A percentile compares a stretch with the other conserved stretches of the same genome.
Evolutionary conservation across 2,888 invertebrate species (phyloP).

Genomic region (Xanthorhoe spadicearia): DNA sequence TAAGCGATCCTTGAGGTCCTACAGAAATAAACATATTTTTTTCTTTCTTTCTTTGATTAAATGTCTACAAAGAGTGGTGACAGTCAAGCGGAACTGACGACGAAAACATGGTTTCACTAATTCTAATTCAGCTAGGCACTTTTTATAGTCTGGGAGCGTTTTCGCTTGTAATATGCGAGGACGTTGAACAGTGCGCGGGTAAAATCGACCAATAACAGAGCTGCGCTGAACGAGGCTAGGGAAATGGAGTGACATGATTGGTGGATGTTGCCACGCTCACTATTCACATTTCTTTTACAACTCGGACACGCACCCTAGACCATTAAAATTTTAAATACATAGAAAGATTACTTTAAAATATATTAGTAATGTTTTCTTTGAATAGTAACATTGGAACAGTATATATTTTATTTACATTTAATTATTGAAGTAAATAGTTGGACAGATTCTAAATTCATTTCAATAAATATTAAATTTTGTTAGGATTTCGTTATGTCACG

Average conservation of each 20-base stretch:
- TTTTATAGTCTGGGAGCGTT: constrained; percentile 49
- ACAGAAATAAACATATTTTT: too few relatives aligned
- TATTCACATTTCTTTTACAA: not conserved
- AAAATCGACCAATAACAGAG: not conserved
- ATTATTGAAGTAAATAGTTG: constrained; percentile 38
- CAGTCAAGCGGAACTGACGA: constrained; percentile 2
- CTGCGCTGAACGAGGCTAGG: not conserved
- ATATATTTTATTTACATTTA: constrained; percentile 21
- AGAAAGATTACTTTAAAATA: constrained; percentile 30
- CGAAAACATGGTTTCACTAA: constrained; percentile 26
- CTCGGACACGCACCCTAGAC: constrained; percentile 25
- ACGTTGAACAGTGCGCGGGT: not conserved
- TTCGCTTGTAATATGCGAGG: not conserved
- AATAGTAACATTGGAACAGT: constrained; percentile 28
- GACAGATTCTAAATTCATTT: constrained; percentile 41
- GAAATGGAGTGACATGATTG: not conserved
- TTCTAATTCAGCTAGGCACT: constrained; percentile 66
- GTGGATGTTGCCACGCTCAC: not conserved
- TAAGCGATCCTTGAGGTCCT: too few relatives aligned
- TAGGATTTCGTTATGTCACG: constrained; percentile 4
- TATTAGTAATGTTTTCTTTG: constrained; percentile 31
- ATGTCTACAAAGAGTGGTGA: not conserved
- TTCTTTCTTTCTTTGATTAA: too few relatives aligned
- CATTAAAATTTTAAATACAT: constrained; percentile 24
- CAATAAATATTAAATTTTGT: constrained; percentile 28